Conservation (phyloP, 2,888 invertebrate genomes). For the Euspilapteryx auroguttella region DNA sequence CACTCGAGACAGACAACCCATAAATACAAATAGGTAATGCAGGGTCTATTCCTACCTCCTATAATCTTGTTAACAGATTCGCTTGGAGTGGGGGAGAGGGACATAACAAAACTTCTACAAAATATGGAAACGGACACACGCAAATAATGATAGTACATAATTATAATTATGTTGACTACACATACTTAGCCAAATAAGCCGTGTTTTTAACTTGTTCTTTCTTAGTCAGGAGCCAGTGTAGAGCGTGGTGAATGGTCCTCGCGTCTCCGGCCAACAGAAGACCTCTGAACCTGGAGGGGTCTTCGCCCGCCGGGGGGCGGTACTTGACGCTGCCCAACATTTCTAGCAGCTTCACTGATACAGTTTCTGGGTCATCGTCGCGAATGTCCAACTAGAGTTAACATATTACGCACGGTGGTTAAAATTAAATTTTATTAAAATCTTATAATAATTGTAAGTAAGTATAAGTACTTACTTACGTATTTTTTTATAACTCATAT, state of each 20-base stretch:
- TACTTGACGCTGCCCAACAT: constrained; percentile 79
- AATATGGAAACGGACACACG: not conserved
- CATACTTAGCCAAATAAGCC: constrained; percentile 78
- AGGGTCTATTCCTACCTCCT: too few relatives aligned
- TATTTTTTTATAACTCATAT: too few relatives aligned
- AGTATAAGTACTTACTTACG: too few relatives aligned
- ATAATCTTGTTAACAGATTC: too few relatives aligned
- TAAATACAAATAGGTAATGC: too few relatives aligned
- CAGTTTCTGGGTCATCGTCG: constrained; percentile 75
- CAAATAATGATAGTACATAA: not conserved
- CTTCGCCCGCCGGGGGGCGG: constrained; percentile 61
- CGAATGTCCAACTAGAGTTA: constrained; percentile 4
- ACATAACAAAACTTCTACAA: not conserved
- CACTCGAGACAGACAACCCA: too few relatives aligned
- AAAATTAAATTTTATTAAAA: too few relatives aligned
- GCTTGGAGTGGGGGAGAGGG: too few relatives aligned
- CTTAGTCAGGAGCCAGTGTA: constrained; percentile 79
- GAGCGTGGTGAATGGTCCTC: constrained; percentile 72
- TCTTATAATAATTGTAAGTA: too few relatives aligned
- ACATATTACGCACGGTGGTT: too few relatives aligned
- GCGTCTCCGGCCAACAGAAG: constrained; percentile 68
- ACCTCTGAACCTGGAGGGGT: constrained; percentile 40
- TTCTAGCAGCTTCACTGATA: constrained; percentile 71
- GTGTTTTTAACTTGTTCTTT: constrained; percentile 76
- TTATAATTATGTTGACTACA: constrained; percentile 4